These are phyloP conservation scores for Muraenolepis orangiensis DNA, from an alignment of 2,797 vertebrate species.

Conservation along the genomic window DNA sequence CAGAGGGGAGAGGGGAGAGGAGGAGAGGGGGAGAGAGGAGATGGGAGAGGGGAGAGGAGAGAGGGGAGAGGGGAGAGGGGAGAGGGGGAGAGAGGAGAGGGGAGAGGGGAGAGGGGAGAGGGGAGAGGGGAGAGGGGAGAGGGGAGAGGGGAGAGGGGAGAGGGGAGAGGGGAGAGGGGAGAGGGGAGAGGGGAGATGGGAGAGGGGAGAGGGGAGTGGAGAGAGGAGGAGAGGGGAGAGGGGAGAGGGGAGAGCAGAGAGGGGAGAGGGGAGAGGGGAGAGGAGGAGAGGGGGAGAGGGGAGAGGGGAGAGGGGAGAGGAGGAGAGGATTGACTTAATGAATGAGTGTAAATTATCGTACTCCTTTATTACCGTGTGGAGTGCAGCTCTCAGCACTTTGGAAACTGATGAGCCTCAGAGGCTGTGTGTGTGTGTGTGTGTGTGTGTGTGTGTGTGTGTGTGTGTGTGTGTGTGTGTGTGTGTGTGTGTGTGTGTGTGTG, in stretches of 20 bases:
- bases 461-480: conserved; percentile 5
- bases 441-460: conserved; percentile 14
- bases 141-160: background rate
- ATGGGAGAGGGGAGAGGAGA: background rate
- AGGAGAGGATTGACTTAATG: too few species aligned
- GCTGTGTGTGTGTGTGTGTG: conserved; percentile 21
- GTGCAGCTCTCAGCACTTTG: conserved; percentile 55
- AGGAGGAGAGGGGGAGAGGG: background rate
- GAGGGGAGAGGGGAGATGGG: too few species aligned
- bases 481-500: conserved; percentile 3
- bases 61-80: background rate
- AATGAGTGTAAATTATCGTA: conserved; percentile 52
- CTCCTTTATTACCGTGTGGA: conserved; percentile 52
- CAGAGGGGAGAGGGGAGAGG: too few species aligned
- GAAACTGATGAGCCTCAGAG: conserved; percentile 53
- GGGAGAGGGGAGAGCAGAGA: too few species aligned
- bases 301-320: too few species aligned
- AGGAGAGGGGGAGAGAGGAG: background rate
- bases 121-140: background rate
- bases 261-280: too few species aligned
- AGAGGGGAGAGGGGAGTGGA: too few species aligned
- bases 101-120: background rate
- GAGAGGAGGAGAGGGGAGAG: background rate
- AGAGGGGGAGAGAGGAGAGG: background rate
- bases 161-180: background rate